Base-by-base conservation (phyloP, 1,140 invertebrate species). In the Bombus waltoni region DNA sequence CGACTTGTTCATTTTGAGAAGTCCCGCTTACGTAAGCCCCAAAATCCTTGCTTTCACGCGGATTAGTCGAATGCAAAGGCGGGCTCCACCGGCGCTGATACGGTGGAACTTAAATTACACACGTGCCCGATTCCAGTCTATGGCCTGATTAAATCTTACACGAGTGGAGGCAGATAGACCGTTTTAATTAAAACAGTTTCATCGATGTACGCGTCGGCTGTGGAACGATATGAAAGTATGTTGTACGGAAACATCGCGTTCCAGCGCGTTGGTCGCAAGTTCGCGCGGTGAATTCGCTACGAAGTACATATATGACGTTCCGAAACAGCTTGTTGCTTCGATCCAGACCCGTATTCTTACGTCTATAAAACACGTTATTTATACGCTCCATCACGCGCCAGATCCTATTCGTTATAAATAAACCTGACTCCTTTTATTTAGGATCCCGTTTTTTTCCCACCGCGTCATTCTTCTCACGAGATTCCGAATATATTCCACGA, bases 81-180 rank as follows among this genome's bases (percentile, higher is more conserved):
- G 85, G 86, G 32, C 71, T 84, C 74, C 68, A 81, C 40, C 22
- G 59, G 59, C 57, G 8, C 77, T 83, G 80, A 90, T 89, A 88
- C 87, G 82, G 85, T 83, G 87, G 78, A 92, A 92, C 91, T 92
- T 92, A 88, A 92, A 92, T 92, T 92, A 92, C 88, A 87, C 71
- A 82, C 73, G 71, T 71, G 85, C 83, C 68, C 85, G 81, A 76
- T 87, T 87, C 66, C 70, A 74, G 80, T 86, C 90, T 87, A 92
- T 86, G 84, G 86, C 87, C 47, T 82, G 92, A 91, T 92, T 89
- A 91, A 87, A 87, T 92, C 88, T 91, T 90, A 83, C 77, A 84
- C 85, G 59, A 83, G 79, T 79, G 80, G 76, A 89, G 66, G 86
- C 71, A 73, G 80, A 81, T 77, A 87, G 88, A 89, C 79, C 85